Conservation (phyloP, 1,140 invertebrate species). For the Drosophila pseudoobscura region DNA sequence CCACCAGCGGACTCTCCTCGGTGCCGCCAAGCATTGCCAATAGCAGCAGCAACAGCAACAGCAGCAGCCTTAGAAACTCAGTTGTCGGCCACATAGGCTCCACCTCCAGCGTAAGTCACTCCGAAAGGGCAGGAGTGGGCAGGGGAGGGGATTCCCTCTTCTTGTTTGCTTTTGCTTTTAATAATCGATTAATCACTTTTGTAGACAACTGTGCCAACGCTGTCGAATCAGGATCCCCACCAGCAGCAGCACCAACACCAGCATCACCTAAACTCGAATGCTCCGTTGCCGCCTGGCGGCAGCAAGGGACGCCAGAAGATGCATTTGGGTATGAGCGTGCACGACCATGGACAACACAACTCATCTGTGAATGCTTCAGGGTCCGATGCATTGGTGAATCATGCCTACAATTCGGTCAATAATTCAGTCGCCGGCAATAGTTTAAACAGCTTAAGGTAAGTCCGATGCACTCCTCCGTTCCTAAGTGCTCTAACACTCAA, state of each 20-base stretch:
- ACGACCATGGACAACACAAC: constrained; percentile 43
- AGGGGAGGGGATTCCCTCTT: too few species aligned
- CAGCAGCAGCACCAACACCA: constrained; percentile 46
- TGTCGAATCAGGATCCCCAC: constrained; percentile 69
- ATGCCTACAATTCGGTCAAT: constrained; percentile 70
- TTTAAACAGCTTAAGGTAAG: constrained; percentile 71
- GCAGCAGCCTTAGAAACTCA: constrained; percentile 70
- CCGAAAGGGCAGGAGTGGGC: too few species aligned
- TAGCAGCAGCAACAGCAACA: constrained; percentile 28
- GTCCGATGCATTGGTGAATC: constrained; percentile 51
- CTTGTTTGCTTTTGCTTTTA: not conserved
- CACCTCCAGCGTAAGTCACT: constrained; percentile 63
- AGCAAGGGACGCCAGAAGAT: constrained; percentile 77
- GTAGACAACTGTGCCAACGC: constrained; percentile 69
- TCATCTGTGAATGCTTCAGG: constrained; percentile 29
- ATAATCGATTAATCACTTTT: not conserved
- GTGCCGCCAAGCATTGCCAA: constrained; percentile 53
- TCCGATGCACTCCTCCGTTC: not conserved
- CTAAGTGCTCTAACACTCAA: too few species aligned
- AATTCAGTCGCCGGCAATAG: constrained; percentile 63
- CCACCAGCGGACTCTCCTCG: constrained; percentile 71
- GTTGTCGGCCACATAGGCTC: constrained; percentile 75
- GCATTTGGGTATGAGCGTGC: constrained; percentile 51
- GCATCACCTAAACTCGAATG: constrained; percentile 84
- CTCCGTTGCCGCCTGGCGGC: constrained; percentile 84